Evolutionary conservation across 2,113 vertebrate genomes (phyloP).

Genomic region (Entelurus aequoreus): DNA sequence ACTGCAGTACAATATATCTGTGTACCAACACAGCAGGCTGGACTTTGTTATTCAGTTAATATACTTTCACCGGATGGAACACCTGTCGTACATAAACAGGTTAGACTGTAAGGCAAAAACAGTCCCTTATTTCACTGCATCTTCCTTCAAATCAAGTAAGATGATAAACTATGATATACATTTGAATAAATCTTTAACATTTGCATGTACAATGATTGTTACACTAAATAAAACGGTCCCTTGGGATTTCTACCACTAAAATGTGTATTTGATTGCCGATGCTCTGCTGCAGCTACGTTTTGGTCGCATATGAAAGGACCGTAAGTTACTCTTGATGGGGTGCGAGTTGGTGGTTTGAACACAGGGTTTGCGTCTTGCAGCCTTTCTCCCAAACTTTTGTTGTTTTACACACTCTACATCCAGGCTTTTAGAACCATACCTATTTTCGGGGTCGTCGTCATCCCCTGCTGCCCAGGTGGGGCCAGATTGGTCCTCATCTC

Average conservation of each 20-base stretch:
- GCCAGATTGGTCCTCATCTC: constrained; percentile 82
- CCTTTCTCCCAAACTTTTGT: constrained; percentile 73
- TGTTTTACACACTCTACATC: constrained; percentile 75
- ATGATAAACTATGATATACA: background rate
- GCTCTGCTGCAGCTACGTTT: constrained; percentile 72
- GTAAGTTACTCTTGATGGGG: constrained; percentile 73
- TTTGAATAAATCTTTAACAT: constrained; percentile 5
- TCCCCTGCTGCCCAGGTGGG: constrained; percentile 80
- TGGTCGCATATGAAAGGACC: constrained; percentile 47
- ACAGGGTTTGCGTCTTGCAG: constrained; percentile 64
- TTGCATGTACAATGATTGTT: background rate
- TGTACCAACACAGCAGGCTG: constrained; percentile 4
- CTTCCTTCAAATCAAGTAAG: background rate
- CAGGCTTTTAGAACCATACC: constrained; percentile 85
- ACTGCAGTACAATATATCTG: constrained; percentile 8
- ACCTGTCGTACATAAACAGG: constrained; percentile 5
- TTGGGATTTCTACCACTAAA: constrained; percentile 55
- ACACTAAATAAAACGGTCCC: constrained; percentile 8
- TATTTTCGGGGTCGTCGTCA: constrained; percentile 98
- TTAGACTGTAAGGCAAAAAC: constrained; percentile 13
- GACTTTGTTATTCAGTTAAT: background rate
- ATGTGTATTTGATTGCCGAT: constrained; percentile 72
- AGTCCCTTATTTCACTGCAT: background rate
- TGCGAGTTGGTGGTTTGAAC: constrained; percentile 68
- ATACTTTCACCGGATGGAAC: constrained; percentile 13